Base-by-base conservation (phyloP, 2,797 vertebrate genomes). In the Discoglossus pictus region DNA sequence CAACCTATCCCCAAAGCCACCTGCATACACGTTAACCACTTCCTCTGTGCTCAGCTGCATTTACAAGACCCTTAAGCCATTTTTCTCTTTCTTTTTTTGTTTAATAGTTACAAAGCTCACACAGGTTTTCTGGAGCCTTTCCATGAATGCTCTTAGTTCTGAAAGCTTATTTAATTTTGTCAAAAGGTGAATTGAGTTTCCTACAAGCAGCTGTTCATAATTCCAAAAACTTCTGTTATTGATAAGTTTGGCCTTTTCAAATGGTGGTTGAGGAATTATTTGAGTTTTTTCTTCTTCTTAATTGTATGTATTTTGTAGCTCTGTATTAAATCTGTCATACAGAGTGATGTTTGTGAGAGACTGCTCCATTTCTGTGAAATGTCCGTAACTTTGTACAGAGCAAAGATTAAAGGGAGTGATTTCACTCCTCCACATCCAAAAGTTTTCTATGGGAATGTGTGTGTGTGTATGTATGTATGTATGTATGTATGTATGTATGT, bases 71-170 rank as follows among this genome's bases (percentile, higher is more conserved):
- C 31, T 39, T 1, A 1, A 74, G 68, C 68, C 55, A 53, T 78
- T 72, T 66, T 50, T 55, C 63, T 60, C 23, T 20, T 0, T 60
- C n/a, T n/a, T 76, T 64, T 61, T 63, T 73, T 54, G 25, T 35
- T 44, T 18, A 54, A 69, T 36, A 58, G 46, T 0, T 0, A 50
- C 51, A 59, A 40, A 58, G 54, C 15, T 23, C 64, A 58, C 11
- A 59, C 61, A 71, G 64, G 53, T 27, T 51, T 59, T 70, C 79
- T 83, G 80, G 83, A 81, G 53, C 11, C 55, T 60, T 75, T 86
- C 84, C 79, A 81, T 72, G 50, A 79, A 81, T 74, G 74, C 80
- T 76, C 65, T 84, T 84, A 82, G 75, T 72, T 78, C 38, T 65
- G 46, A 61, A 62, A 67, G 73, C 67, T 74, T 72, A 23, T 65